Conservation (phyloP, 2,797 vertebrate species). For the Tokudaia tokunoshimensis region DNA sequence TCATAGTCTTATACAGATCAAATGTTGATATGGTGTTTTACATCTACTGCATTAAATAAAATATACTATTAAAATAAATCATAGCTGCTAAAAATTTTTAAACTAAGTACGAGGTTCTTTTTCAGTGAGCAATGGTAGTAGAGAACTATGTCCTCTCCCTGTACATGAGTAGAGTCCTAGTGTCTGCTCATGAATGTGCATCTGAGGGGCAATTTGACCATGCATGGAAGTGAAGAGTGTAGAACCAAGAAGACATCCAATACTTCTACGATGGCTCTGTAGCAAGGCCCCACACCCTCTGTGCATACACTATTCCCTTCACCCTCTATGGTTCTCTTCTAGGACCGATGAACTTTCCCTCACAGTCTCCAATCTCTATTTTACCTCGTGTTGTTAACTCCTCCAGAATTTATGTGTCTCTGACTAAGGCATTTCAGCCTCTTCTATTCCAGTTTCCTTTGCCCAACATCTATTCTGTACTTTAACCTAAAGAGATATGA, state of each 20-base stretch:
- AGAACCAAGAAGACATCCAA: neutral
- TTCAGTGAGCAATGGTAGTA: fast-evolving
- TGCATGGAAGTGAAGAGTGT: neutral
- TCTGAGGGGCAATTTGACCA: neutral
- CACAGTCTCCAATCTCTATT: neutral
- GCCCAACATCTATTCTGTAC: neutral
- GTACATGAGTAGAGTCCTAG: neutral
- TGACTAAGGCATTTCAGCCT: neutral
- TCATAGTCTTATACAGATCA: neutral
- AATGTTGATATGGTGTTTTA: neutral
- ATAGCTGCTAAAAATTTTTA: too few relatives aligned
- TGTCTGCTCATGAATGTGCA: neutral
- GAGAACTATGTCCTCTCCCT: neutral
- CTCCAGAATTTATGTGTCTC: neutral
- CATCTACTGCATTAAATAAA: neutral
- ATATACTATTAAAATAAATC: neutral
- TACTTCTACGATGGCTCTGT: neutral
- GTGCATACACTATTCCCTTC: neutral
- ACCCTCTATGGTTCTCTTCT: neutral
- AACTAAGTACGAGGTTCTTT: neutral
- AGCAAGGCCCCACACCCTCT: neutral
- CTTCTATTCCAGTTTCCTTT: neutral
- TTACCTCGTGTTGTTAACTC: too few relatives aligned
- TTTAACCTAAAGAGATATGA: neutral
- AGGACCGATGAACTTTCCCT: neutral